Conservation (phyloP, 2,888 invertebrate genomes). For the Volucella zonaria region DNA sequence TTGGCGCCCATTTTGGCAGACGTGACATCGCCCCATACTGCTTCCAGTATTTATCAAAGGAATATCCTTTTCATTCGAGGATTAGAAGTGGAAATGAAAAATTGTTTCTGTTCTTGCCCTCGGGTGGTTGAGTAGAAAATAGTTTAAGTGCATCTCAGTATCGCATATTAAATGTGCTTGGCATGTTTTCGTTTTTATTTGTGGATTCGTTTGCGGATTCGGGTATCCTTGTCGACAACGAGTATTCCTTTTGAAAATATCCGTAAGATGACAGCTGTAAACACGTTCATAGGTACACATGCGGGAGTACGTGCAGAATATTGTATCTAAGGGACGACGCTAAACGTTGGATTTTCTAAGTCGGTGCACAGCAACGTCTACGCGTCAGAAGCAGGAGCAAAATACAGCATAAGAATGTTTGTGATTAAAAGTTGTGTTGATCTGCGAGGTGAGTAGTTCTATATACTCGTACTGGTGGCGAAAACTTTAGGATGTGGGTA, state of each 20-base stretch:
- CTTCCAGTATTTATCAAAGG: conserved; percentile 21
- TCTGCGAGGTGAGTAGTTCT: conserved; percentile 71
- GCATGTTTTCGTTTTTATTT: conserved; percentile 31
- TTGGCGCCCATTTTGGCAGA: neutral
- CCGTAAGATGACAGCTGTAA: conserved; percentile 15
- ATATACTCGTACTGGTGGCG: neutral
- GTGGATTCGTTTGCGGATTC: neutral
- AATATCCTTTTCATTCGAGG: conserved; percentile 47
- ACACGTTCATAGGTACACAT: conserved; percentile 22
- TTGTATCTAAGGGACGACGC: conserved; percentile 13
- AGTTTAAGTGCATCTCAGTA: conserved; percentile 22
- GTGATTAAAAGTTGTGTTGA: conserved; percentile 75
- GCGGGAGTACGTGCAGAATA: neutral
- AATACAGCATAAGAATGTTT: conserved; percentile 67
- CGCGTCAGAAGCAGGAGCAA: too few species aligned
- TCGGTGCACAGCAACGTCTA: conserved; percentile 1
- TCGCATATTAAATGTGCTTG: conserved; percentile 31
- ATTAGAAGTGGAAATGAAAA: conserved; percentile 48
- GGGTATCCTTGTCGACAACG: neutral
- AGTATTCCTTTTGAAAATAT: conserved; percentile 2
- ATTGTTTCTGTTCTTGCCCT: conserved; percentile 5
- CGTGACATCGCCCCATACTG: neutral
- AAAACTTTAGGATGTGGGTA: neutral
- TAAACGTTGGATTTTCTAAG: conserved; percentile 11
- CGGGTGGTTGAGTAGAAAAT: conserved; percentile 13